Conservation (phyloP, 2,113 vertebrate genomes). For the Protobothrops flavoviridis region DNA sequence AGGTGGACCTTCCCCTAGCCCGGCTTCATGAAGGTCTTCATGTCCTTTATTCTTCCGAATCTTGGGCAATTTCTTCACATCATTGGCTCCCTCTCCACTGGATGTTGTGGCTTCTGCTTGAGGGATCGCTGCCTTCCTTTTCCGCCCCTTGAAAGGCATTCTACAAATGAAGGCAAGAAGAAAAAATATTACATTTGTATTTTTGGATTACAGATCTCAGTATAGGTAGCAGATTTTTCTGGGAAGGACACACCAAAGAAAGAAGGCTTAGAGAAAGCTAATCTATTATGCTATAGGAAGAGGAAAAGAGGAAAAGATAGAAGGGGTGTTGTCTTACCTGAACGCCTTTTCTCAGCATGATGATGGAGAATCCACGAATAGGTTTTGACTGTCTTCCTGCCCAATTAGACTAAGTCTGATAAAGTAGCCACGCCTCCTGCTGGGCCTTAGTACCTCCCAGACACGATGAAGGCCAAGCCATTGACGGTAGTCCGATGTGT, state of each 20-base stretch:
- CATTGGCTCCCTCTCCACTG: neutral
- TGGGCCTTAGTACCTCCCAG: no score
- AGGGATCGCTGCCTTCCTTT: slow-evolving; percentile 55
- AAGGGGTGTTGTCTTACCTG: no score
- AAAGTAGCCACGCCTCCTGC: no score
- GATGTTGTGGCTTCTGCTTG: neutral
- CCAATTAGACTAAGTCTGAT: no score
- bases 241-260: neutral
- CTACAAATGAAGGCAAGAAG: neutral
- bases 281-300: neutral
- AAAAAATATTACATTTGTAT: neutral
- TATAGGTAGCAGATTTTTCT: neutral
- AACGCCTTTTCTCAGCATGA: no score
- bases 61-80: neutral
- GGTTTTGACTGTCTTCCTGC: no score
- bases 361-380: no score
- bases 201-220: neutral
- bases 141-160: slow-evolving; percentile 65
- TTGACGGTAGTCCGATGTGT: no score
- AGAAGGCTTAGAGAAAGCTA: neutral
- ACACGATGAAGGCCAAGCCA: no score
- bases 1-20: no score
- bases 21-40: slow-evolving; percentile 45
- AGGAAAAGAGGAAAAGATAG: no score
- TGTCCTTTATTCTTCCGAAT: neutral